phyloP scores from a whole-genome alignment of 2,113 vertebrate species.

The Ailurus styani region DNA sequence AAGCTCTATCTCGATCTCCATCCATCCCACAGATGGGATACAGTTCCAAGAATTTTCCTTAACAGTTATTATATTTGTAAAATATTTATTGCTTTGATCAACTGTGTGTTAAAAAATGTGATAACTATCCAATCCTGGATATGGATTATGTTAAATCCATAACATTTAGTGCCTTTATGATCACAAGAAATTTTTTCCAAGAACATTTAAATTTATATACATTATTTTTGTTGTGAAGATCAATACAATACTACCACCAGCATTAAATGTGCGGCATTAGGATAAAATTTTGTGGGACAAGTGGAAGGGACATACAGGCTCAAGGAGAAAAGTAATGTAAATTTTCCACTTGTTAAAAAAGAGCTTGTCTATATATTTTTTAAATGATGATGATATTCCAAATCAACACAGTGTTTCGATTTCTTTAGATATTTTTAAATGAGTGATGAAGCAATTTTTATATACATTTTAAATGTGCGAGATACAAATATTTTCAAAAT shows the following conservation, averaged over 20 bases:
- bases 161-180: background rate
- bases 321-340: background rate
- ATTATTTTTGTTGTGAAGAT: background rate
- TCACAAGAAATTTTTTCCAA: conserved; percentile 14
- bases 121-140: background rate
- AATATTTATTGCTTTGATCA: conserved; percentile 10
- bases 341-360: background rate
- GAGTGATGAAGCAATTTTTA: background rate
- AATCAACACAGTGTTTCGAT: background rate
- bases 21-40: background rate
- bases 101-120: background rate
- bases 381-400: background rate
- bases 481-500: background rate
- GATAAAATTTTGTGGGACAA: background rate
- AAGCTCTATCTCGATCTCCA: background rate
- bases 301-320: background rate
- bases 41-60: background rate
- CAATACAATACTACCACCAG: background rate
- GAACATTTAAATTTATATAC: background rate
- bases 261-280: background rate
- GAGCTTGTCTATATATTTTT: background rate
- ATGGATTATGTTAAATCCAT: too few species aligned
- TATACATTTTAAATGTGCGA: background rate
- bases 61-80: background rate
- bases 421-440: background rate